These are phyloP conservation scores for Lepus oiostolus DNA, from an alignment of 2,797 vertebrate species.

Conservation along the genomic window DNA sequence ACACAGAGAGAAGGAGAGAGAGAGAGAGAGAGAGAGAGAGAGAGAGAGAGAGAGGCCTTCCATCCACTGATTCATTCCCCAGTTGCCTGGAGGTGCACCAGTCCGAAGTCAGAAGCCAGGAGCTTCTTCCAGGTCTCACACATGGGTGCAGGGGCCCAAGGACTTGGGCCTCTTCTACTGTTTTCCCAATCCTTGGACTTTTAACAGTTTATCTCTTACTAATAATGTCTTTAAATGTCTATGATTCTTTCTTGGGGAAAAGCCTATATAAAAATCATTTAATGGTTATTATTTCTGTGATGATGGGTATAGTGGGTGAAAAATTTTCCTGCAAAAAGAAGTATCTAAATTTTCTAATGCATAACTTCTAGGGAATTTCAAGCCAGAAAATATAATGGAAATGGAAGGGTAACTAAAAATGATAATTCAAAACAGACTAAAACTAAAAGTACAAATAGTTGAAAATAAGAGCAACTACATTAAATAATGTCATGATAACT, in stretches of 20 bases:
- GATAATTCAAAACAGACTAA: slow-evolving; percentile 76
- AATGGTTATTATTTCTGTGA: slow-evolving; percentile 20
- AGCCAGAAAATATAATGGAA: slow-evolving; percentile 64
- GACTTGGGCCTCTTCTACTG: too few relatives aligned
- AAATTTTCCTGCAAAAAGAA: slow-evolving; percentile 73
- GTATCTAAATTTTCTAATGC: slow-evolving; percentile 68
- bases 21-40: too few relatives aligned
- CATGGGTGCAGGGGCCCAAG: too few relatives aligned
- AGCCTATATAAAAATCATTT: not conserved
- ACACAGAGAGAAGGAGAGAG: too few relatives aligned
- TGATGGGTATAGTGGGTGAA: slow-evolving; percentile 39
- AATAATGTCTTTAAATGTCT: not conserved
- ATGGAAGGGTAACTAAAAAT: slow-evolving; percentile 53
- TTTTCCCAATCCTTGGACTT: too few relatives aligned
- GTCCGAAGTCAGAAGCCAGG: too few relatives aligned
- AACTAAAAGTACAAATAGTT: slow-evolving; percentile 74
- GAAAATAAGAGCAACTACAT: slow-evolving; percentile 7
- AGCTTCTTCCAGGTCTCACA: too few relatives aligned
- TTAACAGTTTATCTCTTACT: not conserved
- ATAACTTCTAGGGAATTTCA: slow-evolving; percentile 73
- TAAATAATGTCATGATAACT: slow-evolving; percentile 76
- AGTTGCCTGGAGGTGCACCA: too few relatives aligned
- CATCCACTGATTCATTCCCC: too few relatives aligned
- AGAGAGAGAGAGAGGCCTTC: too few relatives aligned
- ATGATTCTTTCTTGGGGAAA: slow-evolving; percentile 58